phyloP scores from a whole-genome alignment of 1,140 invertebrate genomes.

The Bombyx mandarina region DNA sequence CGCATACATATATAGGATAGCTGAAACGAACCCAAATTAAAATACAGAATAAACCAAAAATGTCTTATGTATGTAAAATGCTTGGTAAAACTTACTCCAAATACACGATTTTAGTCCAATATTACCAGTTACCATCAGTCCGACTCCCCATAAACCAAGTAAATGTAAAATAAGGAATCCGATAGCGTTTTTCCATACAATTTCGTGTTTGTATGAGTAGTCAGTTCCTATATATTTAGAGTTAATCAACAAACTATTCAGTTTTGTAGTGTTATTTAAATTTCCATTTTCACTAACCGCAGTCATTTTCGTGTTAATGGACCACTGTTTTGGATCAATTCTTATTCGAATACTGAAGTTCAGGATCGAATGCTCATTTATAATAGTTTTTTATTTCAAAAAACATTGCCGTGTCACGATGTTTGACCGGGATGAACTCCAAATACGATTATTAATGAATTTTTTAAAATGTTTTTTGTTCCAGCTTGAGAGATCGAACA shows the following conservation, averaged over 20 bases:
- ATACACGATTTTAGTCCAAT: constrained; percentile 30
- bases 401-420: not conserved
- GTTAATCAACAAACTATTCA: no score
- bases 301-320: no score
- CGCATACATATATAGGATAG: constrained; percentile 9
- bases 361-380: not conserved
- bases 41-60: no score
- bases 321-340: no score
- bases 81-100: constrained; percentile 41
- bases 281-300: no score
- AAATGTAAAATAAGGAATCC: constrained; percentile 66
- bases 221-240: constrained; percentile 37
- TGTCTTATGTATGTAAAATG: no score
- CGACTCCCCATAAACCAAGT: constrained; percentile 52
- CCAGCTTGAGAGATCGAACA: no score
- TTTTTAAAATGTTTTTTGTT: no score
- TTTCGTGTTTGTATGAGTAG: constrained; percentile 62
- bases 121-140: constrained; percentile 27
- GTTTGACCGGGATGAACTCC: no score
- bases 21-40: not conserved
- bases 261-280: no score
- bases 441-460: no score
- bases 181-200: constrained; percentile 70
- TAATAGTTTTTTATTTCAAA: not conserved
- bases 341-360: not conserved